Base-by-base conservation (phyloP, 92 coral and sea anemone species). In the Palythoa caribaeorum region DNA sequence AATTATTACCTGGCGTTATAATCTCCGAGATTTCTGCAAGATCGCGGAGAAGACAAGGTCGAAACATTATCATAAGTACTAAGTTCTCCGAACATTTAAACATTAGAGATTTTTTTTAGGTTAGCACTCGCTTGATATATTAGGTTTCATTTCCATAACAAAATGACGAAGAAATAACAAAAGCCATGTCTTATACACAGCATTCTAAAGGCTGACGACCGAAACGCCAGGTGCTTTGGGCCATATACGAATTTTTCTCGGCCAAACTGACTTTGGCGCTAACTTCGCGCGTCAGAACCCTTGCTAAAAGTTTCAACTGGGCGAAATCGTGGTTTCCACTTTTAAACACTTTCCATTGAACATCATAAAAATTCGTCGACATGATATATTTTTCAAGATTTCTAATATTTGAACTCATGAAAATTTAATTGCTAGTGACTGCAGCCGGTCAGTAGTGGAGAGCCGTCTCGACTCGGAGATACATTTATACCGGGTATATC, bases 371-470 rank as follows among this genome's bases (percentile, higher is more conserved):
- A 90, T 89, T 87, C 44, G 75, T 71, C 91, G 98, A 92, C 92
- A 92, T 85, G 80, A 84, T 74, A 92, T 90, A 89, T 95, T 93
- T 93, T 93, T 91, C 87, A 88, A 77, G 94, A 89, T 92, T 92
- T 92, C 88, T 93, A 91, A 93, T 95, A 91, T 93, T 89, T 90
- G 91, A 88, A 84, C 92, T 94, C 94, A 94, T 94, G 88, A 93
- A 94, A 94, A 81, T 91, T 94, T 94, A 94, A 94, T 94, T 90
- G 70, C 11, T 47, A 79, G 83, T 89, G 83, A 84, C 78, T 89
- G 92, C 79, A 84, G 89, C 87, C 73, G 88, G 92, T 87, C 83
- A 79, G 88, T 83, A 79, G 63, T 74, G 90, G 83, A 53, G 73
- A 16, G 59, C 73, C 60, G 75, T 81, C 86, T 81, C 75, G 85